These are phyloP conservation scores for Myzus persicae DNA, from an alignment of 1,140 invertebrate genomes.

Conservation along the genomic window DNA sequence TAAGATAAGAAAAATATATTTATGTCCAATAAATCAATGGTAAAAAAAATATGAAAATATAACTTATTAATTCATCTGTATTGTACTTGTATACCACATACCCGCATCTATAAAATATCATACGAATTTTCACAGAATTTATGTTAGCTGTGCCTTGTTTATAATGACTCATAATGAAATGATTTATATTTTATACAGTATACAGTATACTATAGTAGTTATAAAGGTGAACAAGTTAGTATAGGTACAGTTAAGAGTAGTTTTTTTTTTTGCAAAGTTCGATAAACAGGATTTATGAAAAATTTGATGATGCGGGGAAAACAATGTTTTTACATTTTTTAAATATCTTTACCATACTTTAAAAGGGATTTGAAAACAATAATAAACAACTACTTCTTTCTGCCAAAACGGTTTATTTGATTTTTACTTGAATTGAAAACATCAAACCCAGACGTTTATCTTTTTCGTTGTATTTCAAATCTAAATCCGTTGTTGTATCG, in stretches of 20 bases:
- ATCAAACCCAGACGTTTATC: slow-evolving; percentile 28
- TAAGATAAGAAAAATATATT: not conserved
- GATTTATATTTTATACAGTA: not conserved
- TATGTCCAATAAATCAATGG: too few species aligned
- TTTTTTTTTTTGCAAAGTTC: not conserved
- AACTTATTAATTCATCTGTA: too few species aligned
- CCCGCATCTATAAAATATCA: not conserved
- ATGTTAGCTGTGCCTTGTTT: not conserved
- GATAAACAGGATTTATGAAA: not conserved
- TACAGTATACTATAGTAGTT: too few species aligned
- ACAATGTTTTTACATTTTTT: not conserved
- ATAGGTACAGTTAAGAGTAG: not conserved
- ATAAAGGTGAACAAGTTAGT: not conserved
- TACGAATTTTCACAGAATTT: not conserved
- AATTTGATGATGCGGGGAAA: not conserved
- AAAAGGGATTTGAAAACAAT: slow-evolving; percentile 22
- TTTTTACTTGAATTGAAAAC: slow-evolving; percentile 5
- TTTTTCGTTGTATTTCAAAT: not conserved
- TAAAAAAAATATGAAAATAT: too few species aligned
- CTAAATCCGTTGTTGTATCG: slow-evolving; percentile 14
- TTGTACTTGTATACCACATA: too few species aligned
- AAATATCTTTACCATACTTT: not conserved
- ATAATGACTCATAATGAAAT: not conserved
- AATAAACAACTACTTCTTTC: not conserved
- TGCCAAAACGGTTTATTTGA: not conserved